Evolutionary conservation across 2,113 vertebrate species (phyloP).

Genomic region (Campylomormyrus numenius): DNA sequence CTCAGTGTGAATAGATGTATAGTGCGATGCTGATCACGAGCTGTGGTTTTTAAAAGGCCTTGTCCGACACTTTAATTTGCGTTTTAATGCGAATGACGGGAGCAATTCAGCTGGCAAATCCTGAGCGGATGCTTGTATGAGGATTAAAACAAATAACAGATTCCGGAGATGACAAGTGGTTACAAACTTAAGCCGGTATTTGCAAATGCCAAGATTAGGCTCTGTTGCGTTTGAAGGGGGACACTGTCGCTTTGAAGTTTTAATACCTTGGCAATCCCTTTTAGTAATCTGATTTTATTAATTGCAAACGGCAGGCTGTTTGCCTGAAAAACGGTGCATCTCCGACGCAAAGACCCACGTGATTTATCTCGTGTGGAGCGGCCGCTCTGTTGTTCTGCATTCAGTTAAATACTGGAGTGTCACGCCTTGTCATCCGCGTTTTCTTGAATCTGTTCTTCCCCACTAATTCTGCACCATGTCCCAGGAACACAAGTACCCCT

Average conservation of each 20-base stretch:
- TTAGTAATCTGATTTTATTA: conserved; percentile 37
- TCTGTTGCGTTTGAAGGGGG: conserved; percentile 18
- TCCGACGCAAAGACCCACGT: conserved; percentile 3
- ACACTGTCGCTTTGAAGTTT: conserved; percentile 36
- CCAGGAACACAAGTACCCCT: background rate
- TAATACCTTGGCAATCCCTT: conserved; percentile 34
- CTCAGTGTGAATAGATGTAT: background rate
- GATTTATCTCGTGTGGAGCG: background rate
- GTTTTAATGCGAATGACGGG: conserved; percentile 31
- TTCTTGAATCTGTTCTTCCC: background rate
- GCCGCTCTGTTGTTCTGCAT: conserved; percentile 5
- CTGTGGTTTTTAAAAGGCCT: conserved; percentile 33
- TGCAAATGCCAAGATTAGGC: conserved; percentile 31
- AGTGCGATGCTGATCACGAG: conserved; percentile 18
- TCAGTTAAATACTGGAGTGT: conserved; percentile 15
- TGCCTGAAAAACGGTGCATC: conserved; percentile 23
- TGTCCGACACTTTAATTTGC: conserved; percentile 38
- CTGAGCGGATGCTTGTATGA: conserved; percentile 20
- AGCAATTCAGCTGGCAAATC: conserved; percentile 31
- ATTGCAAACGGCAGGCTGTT: conserved; percentile 29
- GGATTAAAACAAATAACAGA: conserved; percentile 31
- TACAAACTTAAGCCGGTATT: conserved; percentile 36
- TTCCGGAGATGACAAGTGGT: conserved; percentile 35
- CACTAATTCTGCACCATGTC: background rate
- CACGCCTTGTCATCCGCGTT: background rate